Base-by-base conservation (phyloP, 1,140 invertebrate genomes). In the Megalopta genalis region DNA sequence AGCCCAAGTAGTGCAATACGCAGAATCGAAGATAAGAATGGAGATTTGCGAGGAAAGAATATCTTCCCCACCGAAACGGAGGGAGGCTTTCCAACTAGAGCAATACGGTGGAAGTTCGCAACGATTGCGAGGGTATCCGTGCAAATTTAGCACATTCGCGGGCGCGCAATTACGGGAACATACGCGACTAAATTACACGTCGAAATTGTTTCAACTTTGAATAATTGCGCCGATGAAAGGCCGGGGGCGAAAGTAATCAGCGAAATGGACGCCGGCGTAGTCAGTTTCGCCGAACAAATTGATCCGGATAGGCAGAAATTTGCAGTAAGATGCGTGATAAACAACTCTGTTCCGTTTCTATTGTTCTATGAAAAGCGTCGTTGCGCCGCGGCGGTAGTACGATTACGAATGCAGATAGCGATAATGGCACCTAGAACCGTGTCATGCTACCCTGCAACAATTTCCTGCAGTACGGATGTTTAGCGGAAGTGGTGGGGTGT, bases 241-340 rank as follows among this genome's bases (percentile, higher is more conserved):
- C 77, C 54, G 62, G 65, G 14, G 60, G 18, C 59, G 64, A n/a
- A 32, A 57, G 83, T 52, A 83, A 83, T 83, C 80, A 78, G 74
- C 62, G 72, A 80, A 82, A 86, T 82, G 84, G 80, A 81, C 64
- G 74, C 70, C 78, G 49, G 76, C 66, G 59, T 72, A 64, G 66
- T 77, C 80, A 59, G 70, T 86, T 86, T 83, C 74, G 84, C 32
- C 70, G 84, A 77, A 86, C 85, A 86, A 86, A 86, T 86, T 86
- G 85, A 86, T 86, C 85, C 74, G 59, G 42, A 77, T 65, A 73
- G 75, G 77, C 77, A 71, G 70, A 81, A 86, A 86, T 81, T 81
- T 77, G 80, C 81, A 27, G 63, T 62, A 65, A 52, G 64, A 46
- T 68, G 84, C 81, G 81, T 77, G 85, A 86, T 86, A 86, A 86